Evolutionary conservation across 2,113 vertebrate species (phyloP).

Genomic region (Eclectus roratus): DNA sequence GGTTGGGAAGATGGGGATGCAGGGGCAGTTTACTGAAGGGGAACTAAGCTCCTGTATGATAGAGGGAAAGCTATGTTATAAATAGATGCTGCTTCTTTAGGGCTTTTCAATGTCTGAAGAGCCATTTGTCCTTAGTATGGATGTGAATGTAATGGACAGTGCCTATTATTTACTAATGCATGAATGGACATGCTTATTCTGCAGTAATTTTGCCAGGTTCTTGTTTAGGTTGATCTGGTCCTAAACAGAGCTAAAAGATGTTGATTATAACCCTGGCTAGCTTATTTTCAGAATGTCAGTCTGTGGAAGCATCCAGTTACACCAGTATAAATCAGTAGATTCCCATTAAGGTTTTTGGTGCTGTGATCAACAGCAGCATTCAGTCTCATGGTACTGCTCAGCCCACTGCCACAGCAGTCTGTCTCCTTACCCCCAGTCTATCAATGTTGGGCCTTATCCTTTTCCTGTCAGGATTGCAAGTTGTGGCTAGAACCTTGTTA

Average conservation of each 20-base stretch:
- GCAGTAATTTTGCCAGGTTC: background rate
- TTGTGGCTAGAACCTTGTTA: background rate
- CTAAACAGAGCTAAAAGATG: background rate
- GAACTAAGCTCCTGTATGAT: background rate
- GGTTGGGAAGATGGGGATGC: background rate
- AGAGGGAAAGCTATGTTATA: background rate
- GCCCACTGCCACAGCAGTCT: background rate
- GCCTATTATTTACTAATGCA: background rate
- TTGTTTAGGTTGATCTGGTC: background rate
- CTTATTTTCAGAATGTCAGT: background rate
- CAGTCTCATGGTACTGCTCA: background rate
- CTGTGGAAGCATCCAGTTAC: background rate
- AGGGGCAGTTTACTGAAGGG: background rate
- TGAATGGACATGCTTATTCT: background rate
- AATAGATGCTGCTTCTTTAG: background rate
- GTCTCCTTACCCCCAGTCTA: background rate
- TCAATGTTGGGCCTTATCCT: background rate
- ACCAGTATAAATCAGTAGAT: background rate
- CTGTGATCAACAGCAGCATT: background rate
- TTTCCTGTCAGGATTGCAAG: background rate
- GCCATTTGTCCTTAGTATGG: background rate
- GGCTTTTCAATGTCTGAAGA: background rate
- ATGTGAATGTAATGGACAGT: background rate
- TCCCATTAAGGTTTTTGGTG: background rate
- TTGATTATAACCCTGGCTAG: background rate